Base-by-base conservation (phyloP, 2,888 invertebrate species). In the Lumbricus terrestris region DNA sequence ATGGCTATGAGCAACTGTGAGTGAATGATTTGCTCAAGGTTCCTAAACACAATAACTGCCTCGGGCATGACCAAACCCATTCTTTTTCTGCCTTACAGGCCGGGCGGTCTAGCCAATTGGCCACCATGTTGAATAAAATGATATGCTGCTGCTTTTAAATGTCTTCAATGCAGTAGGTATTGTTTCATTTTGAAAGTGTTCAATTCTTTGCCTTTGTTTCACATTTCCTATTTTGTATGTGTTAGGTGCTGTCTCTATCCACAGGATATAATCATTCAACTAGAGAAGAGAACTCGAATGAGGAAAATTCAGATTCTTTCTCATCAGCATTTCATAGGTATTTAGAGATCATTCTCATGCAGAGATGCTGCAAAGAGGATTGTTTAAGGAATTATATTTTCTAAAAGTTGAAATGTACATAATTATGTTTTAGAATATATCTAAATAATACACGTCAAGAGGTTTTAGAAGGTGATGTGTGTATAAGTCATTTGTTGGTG, bases 301-400 rank as follows among this genome's bases (percentile, higher is more conserved):
- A 97, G 97, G 94, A 97, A 97, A 95, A 97, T 98, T 93, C 98
- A 98, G 95, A 96, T 98, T 88, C 95, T 98, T 91, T 97, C 97
- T n/a, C 98, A 98, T 95, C 98, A 98, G 95, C 97, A 97, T 95
- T 96, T 98, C 88, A 98, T 98, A 95, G 97, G 98, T 98, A 95
- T 96, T 95, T 96, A n/a, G 69, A 47, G 47, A 47, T 16, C 47
- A 47, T 47, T 47, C 23, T 16, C 20, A 20, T 20, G 47, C 47
- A 47, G 42, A 47, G 20, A 47, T 47, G 47, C 47, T 47, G 47
- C 47, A 47, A 47, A 47, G 20, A 47, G 1, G 47, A 6, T 47
- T 47, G 23, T 47, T 47, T 18, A 47, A 47, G 23, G 23, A 47
- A 47, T 3, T 47, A 6, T 47, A 47, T 47, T 47, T 47, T 1